Conservation (phyloP, 2,113 vertebrate genomes). For the Lichenostomus cassidix region DNA sequence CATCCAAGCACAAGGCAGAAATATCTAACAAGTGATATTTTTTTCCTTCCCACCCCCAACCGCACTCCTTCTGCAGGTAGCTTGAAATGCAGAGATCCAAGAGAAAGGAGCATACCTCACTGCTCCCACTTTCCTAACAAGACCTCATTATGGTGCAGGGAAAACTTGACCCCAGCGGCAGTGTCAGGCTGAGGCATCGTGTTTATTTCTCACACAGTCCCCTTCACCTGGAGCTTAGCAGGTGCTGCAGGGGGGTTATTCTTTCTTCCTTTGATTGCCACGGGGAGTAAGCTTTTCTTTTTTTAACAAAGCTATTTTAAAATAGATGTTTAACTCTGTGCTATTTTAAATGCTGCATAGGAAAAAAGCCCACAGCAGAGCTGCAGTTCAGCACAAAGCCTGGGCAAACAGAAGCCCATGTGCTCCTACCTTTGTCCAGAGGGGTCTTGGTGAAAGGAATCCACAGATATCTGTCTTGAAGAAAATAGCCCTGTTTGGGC, state of each 20-base stretch:
- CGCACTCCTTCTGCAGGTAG: background rate
- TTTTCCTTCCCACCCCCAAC: background rate
- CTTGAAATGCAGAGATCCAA: conserved; percentile 67
- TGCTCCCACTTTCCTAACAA: conserved; percentile 62
- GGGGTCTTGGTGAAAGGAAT: background rate
- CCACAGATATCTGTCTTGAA: background rate
- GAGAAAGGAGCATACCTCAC: conserved; percentile 46
- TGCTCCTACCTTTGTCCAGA: background rate
- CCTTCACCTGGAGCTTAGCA: conserved; percentile 16
- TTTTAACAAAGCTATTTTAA: conserved; percentile 59
- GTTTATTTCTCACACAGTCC: conserved; percentile 45
- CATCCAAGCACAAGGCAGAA: conserved; percentile 32
- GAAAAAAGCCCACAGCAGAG: conserved; percentile 10
- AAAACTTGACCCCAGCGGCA: conserved; percentile 61
- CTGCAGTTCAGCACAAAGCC: background rate
- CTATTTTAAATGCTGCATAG: conserved; percentile 58
- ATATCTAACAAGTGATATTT: conserved; percentile 13
- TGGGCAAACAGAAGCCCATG: accelerated
- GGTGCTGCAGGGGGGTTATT: background rate
- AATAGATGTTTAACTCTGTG: conserved; percentile 43
- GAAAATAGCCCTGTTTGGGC: background rate
- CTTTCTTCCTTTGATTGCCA: conserved; percentile 47
- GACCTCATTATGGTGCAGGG: conserved; percentile 63
- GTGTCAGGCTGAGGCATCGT: conserved; percentile 54
- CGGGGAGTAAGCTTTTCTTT: conserved; percentile 6